Conservation (phyloP, 2,888 invertebrate species). For the Podabrus alpinus region DNA sequence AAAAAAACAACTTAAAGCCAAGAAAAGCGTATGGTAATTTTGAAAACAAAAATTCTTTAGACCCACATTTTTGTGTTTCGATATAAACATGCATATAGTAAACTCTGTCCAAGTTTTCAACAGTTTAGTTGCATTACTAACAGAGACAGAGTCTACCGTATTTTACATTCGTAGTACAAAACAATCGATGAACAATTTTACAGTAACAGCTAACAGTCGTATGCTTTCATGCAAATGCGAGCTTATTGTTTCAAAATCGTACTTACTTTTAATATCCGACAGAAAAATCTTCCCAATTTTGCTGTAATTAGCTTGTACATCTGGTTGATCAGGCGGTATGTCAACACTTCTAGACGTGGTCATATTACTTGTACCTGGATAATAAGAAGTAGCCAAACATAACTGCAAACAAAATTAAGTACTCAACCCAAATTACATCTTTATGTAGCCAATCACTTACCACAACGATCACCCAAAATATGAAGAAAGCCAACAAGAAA, state of each 20-base stretch:
- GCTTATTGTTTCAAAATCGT: not conserved
- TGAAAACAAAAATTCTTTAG: too few relatives aligned
- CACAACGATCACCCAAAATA: slow-evolving; percentile 86
- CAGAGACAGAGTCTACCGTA: too few relatives aligned
- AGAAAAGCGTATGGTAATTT: too few relatives aligned
- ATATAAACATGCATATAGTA: not conserved
- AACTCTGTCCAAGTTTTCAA: not conserved
- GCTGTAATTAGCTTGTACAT: slow-evolving; percentile 10
- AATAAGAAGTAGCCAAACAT: slow-evolving; percentile 83
- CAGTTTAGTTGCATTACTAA: too few relatives aligned
- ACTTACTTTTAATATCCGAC: slow-evolving; percentile 43
- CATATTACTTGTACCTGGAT: slow-evolving; percentile 52
- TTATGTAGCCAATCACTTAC: slow-evolving; percentile 58
- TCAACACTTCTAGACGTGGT: slow-evolving; percentile 35
- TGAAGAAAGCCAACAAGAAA: slow-evolving; percentile 75
- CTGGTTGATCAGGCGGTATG: not conserved
- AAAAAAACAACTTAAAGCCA: too few relatives aligned
- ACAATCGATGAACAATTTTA: too few relatives aligned
- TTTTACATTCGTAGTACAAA: too few relatives aligned
- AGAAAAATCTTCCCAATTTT: slow-evolving; percentile 32
- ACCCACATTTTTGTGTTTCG: not conserved
- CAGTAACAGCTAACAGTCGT: not conserved
- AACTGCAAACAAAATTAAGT: slow-evolving; percentile 53
- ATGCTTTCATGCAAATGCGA: not conserved
- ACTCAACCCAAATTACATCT: not conserved